Base-by-base conservation (phyloP, 2,888 invertebrate genomes). In the Chrysodeixis includens region DNA sequence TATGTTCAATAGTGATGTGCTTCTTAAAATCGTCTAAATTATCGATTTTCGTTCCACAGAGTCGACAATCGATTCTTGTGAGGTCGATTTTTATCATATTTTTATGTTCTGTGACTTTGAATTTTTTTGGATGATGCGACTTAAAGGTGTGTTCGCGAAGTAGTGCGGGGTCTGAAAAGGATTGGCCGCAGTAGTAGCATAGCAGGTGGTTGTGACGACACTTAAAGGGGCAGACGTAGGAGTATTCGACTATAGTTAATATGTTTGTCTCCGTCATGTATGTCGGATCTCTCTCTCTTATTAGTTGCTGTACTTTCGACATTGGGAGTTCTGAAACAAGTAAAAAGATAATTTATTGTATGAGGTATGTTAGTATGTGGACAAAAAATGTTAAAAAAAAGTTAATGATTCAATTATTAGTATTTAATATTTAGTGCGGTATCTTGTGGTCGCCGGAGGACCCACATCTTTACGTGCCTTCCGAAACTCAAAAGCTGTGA, bases 71-170 rank as follows among this genome's bases (percentile, higher is more conserved):
- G 18, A 95, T 92, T 55, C 90, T 73, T 0, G 91, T 90, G 0
- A 95, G 52, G 46, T 94, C 94, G 12, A 94, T 71, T 81, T 95
- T 95, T 0, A 93, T 83, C 90, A 94, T 93, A n/a, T 91, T 92
- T 12, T 91, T 93, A 56, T 92, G 89, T 16, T 93, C 93, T 0
- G 86, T 86, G 0, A 94, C 86, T 80, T 92, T 92, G 76, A 94
- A 94, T 30, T 89, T 90, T 51, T 90, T 92, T 1, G 94, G 92
- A 9, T 88, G 82, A 54, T 86, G 93, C 0, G 49, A 30, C 0
- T 69, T 70, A 0, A 74, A 51, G 0, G 90, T 92, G 30, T 94
- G 94, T 0, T 85, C 75, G 0, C 93, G 64, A 0, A 95, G 61
- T 0, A 81, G 10, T 0, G 61, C 35, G 0, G 94, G 93, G 20